Percentiles rank a stretch among this genome's conserved stretches.
Evolutionary conservation across 2,888 invertebrate species (phyloP).

Genomic region (Drosophila engyochracea): DNA sequence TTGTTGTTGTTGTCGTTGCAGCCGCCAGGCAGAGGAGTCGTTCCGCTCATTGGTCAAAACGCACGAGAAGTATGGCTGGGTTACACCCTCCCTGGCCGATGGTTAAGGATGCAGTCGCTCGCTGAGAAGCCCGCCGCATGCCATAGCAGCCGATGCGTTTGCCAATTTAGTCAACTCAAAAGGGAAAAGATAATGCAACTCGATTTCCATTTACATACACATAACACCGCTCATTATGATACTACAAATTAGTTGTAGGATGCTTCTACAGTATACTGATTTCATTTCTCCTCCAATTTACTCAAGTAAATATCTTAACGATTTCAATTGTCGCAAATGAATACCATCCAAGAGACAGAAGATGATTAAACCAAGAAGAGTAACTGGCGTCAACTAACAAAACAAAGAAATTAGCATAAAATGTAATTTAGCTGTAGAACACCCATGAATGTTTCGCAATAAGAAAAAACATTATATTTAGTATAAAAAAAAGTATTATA

Average conservation of each 20-base stretch:
- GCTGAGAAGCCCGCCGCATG: slow-evolving; percentile 53
- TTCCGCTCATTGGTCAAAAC: slow-evolving; percentile 95
- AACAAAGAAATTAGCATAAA: slow-evolving; percentile 65
- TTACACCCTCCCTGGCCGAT: slow-evolving; percentile 93
- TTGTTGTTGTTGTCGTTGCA: slow-evolving; percentile 52
- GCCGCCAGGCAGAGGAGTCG: slow-evolving; percentile 94
- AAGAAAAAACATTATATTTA: slow-evolving; percentile 22
- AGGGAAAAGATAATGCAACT: slow-evolving; percentile 25
- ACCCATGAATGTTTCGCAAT: slow-evolving; percentile 35
- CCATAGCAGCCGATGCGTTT: slow-evolving; percentile 68
- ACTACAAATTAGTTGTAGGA: slow-evolving; percentile 61
- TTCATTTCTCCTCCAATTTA: slow-evolving; percentile 29
- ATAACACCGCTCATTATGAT: slow-evolving; percentile 47
- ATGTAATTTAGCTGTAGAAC: slow-evolving; percentile 72
- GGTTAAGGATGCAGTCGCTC: slow-evolving; percentile 87
- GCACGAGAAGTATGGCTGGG: slow-evolving; percentile 96
- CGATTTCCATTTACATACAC: slow-evolving; percentile 56
- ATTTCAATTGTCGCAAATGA: slow-evolving; percentile 75
- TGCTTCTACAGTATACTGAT: slow-evolving; percentile 43
- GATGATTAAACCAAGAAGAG: slow-evolving; percentile 19
- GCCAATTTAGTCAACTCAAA: slow-evolving; percentile 66
- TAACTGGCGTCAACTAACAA: slow-evolving; percentile 56
- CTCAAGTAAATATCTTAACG: slow-evolving; percentile 55
- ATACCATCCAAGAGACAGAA: slow-evolving; percentile 64
- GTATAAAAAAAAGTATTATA: slow-evolving; percentile 64